Percentiles rank a stretch among this genome's conserved stretches.
Conservation (phyloP, 2,888 invertebrate species). For the Allacma fusca region DNA sequence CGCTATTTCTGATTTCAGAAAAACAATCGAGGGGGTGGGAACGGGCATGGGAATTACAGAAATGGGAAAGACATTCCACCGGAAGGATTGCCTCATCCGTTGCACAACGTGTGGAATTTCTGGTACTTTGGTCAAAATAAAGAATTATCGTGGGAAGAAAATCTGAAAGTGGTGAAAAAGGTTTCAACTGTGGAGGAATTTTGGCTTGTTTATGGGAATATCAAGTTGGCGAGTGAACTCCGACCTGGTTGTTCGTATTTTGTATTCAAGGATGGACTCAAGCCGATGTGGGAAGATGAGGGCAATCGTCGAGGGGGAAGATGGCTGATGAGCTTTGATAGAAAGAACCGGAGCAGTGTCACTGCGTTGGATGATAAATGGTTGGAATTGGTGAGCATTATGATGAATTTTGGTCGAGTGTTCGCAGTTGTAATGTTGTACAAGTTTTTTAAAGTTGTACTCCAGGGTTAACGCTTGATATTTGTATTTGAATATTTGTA, state of each 20-base stretch:
- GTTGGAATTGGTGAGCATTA: constrained; percentile 77
- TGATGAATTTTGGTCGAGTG: not conserved
- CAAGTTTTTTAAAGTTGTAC: too few species aligned
- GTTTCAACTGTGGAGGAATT: constrained; percentile 99
- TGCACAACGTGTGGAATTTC: constrained; percentile 94
- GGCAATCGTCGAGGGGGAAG: constrained; percentile 87
- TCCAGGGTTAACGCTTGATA: not conserved
- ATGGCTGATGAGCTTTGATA: constrained; percentile 87
- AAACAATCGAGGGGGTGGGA: not conserved
- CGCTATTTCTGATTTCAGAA: not conserved
- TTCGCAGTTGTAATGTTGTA: not conserved
- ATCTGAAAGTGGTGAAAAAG: constrained; percentile 89
- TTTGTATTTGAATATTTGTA: constrained; percentile 62
- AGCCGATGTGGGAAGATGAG: constrained; percentile 95
- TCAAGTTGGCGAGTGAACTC: constrained; percentile 84
- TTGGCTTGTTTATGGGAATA: constrained; percentile 94
- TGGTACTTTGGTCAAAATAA: constrained; percentile 97
- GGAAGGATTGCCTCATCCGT: constrained; percentile 72
- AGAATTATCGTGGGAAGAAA: constrained; percentile 89
- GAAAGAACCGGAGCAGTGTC: constrained; percentile 72
- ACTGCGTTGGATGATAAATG: constrained; percentile 81
- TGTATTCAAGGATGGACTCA: constrained; percentile 82
- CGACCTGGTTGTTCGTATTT: constrained; percentile 72
- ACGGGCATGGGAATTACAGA: not conserved
- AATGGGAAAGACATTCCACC: constrained; percentile 16